Evolutionary conservation across 2,113 vertebrate species (phyloP).

Genomic region (Rhea americana): DNA sequence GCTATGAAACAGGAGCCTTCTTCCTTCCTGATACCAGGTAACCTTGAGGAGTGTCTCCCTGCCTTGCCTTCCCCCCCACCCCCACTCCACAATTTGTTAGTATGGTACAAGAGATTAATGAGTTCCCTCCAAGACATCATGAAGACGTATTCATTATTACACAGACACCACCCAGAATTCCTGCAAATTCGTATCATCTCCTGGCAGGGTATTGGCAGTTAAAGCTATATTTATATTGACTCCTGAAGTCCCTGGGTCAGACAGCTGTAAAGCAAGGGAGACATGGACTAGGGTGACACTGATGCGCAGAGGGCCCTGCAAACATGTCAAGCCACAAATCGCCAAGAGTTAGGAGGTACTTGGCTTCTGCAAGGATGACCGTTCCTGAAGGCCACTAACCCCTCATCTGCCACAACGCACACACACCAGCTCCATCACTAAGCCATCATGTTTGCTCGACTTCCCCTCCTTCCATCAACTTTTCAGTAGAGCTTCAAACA

Average conservation of each 20-base stretch:
- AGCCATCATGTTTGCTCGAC: rapidly evolving
- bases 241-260: neutral
- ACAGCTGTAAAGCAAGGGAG: neutral
- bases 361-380: neutral
- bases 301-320: neutral
- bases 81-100: neutral
- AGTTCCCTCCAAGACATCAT: neutral
- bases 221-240: neutral
- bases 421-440: neutral
- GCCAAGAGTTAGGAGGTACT: neutral
- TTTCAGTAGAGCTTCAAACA: neutral
- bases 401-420: neutral
- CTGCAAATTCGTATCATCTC: neutral
- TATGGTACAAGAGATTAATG: neutral
- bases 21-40: neutral
- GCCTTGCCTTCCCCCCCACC: neutral
- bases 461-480: neutral
- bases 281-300: rapidly evolving
- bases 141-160: neutral
- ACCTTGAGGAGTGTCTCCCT: slow-evolving; percentile 18
- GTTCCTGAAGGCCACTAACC: neutral
- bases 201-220: neutral
- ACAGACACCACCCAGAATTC: neutral
- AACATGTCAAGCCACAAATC: neutral
- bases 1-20: neutral